A percentile compares a stretch with the other conserved stretches of the same genome.
Evolutionary conservation across 1,140 invertebrate species (phyloP).

Genomic region (Bradynema listronoti): DNA sequence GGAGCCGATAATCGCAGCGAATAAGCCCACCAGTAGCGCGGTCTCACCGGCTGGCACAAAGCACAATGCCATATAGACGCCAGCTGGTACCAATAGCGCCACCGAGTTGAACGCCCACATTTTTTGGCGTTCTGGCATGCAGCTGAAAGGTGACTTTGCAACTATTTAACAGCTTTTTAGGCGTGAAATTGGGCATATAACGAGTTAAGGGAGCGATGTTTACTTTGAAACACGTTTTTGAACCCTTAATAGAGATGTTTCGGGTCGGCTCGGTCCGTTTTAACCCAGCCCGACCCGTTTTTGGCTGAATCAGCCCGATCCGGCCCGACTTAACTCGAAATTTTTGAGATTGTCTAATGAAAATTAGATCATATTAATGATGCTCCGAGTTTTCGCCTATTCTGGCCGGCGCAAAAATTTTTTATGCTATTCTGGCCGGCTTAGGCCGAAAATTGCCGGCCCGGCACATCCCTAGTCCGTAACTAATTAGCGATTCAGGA

Average conservation of each 20-base stretch:
- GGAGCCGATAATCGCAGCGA: slow-evolving; percentile 31
- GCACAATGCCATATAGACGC: slow-evolving; percentile 37
- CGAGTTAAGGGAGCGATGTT: neutral
- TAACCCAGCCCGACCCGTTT: neutral
- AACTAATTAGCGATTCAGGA: no score
- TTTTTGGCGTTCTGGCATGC: slow-evolving; percentile 31
- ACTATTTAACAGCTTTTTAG: neutral
- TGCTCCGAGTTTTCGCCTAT: no score
- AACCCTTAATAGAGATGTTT: neutral
- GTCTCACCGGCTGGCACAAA: slow-evolving; percentile 27
- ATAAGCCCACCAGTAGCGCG: slow-evolving; percentile 26
- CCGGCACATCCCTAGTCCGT: no score
- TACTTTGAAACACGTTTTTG: neutral
- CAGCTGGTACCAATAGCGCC: slow-evolving; percentile 43
- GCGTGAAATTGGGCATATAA: neutral
- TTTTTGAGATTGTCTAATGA: no score
- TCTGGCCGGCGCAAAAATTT: no score
- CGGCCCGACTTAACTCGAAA: neutral
- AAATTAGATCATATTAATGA: no score
- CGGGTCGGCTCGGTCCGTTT: neutral
- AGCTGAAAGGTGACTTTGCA: slow-evolving; percentile 14
- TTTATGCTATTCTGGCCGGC: no score
- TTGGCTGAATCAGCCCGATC: neutral
- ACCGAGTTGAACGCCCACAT: slow-evolving; percentile 49
- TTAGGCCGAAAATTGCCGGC: no score